These are phyloP conservation scores for Nothoprocta perdicaria DNA, from an alignment of 2,113 vertebrate species.

Conservation along the genomic window DNA sequence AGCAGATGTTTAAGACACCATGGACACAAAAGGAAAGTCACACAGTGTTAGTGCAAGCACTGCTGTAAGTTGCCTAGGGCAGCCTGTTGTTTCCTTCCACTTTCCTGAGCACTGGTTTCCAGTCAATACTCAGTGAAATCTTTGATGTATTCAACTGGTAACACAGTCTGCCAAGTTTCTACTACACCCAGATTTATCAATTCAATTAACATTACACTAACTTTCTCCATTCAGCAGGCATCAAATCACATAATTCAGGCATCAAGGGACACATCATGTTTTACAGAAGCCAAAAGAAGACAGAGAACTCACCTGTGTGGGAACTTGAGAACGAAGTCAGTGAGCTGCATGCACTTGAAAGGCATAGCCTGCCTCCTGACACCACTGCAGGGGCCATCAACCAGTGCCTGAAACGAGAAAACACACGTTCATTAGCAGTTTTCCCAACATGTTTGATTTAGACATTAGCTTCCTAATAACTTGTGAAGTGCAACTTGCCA, in stretches of 20 bases:
- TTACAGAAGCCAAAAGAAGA: neutral
- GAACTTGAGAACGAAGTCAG: conserved; percentile 95
- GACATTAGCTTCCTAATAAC: neutral
- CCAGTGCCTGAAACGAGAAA: conserved; percentile 81
- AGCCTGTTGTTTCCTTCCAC: neutral
- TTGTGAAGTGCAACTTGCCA: rapidly evolving
- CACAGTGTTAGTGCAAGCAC: neutral
- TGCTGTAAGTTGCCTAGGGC: too few relatives aligned
- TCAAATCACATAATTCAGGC: neutral
- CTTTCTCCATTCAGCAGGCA: neutral
- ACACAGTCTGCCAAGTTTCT: rapidly evolving
- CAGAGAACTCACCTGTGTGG: conserved; percentile 84
- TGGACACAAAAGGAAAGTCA: neutral
- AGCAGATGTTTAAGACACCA: neutral
- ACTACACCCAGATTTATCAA: neutral
- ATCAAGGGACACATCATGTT: neutral
- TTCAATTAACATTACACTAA: neutral
- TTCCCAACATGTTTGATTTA: neutral
- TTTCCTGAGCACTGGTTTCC: neutral
- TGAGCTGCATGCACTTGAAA: conserved; percentile 89
- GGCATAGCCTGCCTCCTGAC: conserved; percentile 95
- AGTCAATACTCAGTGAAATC: rapidly evolving
- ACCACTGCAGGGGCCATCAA: conserved; percentile 92
- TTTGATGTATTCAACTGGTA: neutral
- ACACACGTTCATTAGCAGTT: rapidly evolving